Evolutionary conservation across 1,140 invertebrate genomes (phyloP), one percentile per base, ranked within the genome.

Genomic region (Drosophila parabipectinata): DNA sequence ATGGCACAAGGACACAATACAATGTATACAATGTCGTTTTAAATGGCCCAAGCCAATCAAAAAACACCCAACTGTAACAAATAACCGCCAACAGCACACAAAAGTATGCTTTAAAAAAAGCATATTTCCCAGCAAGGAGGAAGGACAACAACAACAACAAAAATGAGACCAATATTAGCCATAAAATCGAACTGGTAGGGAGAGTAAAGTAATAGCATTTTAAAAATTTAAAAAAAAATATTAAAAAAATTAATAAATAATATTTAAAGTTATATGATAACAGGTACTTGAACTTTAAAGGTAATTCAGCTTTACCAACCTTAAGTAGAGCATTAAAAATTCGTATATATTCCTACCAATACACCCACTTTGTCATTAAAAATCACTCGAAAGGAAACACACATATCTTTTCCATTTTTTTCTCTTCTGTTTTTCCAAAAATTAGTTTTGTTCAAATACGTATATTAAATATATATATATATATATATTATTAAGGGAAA

Each of bases 41-140:
- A 63, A 81, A 68, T 72, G 78, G 67, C 45, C 58, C 78, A 59
- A 68, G 39, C 61, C 72, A 81, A 81, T 81, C 79, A 81, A 82
- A 81, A 47, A 12, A 67, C 60, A 63, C 21, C 57, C 75, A 77
- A 81, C 72, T 81, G 78, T 77, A 51, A 62, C 78, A 80, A 80
- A 81, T 72, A 81, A 76, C 51, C 59, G 54, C 56, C 59, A 57
- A 51, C 53, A 74, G 63, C 77, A 59, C 71, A 44, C 63, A 58
- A 61, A 66, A 81, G 60, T 76, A 56, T 62, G 77, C 77, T 80
- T 80, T 76, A 78, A 80, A 67, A 67, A 63, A 67, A n/a, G 47
- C 63, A 80, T 71, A 69, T 79, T 79, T 58, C 47, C 39, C 34
- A 37, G 34, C 10, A 37, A 10, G 34, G 12, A 14, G 45, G 21